Percentiles rank a stretch among this genome's conserved stretches.
phyloP scores from a whole-genome alignment of 2,888 invertebrate species.

The Sclerodermus sp. region DNA sequence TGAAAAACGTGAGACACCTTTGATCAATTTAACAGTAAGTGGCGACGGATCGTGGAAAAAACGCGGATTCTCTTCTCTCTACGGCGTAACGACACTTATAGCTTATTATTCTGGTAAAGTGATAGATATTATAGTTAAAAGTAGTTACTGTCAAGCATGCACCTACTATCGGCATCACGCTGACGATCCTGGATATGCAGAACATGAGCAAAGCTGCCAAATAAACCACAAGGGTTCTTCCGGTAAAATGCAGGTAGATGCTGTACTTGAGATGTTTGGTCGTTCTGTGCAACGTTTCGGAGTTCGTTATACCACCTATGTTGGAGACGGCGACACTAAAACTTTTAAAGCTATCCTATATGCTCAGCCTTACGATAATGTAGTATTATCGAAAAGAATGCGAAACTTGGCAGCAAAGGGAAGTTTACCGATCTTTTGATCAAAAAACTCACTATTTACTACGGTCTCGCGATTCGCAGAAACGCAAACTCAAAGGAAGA shows the following conservation, averaged over 20 bases:
- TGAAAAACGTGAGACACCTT: background rate
- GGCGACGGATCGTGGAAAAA: constrained; percentile 1
- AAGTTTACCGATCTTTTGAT: constrained; percentile 20
- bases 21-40: constrained; percentile 1
- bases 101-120: background rate
- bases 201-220: background rate
- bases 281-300: background rate
- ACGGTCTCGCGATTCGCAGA: constrained; percentile 22
- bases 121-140: background rate
- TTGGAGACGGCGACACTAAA: constrained; percentile 2
- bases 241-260: constrained; percentile 1
- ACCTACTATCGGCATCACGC: background rate
- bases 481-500: constrained; percentile 1
- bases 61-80: background rate
- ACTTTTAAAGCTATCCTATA: background rate
- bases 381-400: constrained; percentile 12
- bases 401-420: constrained; percentile 19
- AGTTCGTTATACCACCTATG: background rate
- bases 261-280: background rate
- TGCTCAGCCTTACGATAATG: constrained; percentile 2
- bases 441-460: constrained; percentile 25
- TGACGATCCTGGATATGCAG: background rate
- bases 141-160: background rate
- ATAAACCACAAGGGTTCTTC: constrained; percentile 1
- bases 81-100: background rate